Percentiles rank a stretch among this genome's conserved stretches.
Conservation (phyloP, 2,888 invertebrate genomes). For the Melangyna quadrimaculata region DNA sequence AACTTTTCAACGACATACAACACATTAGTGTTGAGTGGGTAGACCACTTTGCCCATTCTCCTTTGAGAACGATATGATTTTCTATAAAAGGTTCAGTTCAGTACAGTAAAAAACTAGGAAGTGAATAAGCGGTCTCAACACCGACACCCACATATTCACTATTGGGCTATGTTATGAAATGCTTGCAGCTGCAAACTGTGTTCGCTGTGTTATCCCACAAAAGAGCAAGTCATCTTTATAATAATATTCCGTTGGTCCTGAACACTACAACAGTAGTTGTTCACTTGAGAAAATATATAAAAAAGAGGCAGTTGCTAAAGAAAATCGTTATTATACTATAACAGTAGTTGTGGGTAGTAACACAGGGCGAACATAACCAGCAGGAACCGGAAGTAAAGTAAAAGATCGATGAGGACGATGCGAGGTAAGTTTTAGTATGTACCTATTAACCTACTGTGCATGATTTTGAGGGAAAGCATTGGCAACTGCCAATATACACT, state of each 20-base stretch:
- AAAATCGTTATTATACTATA: not conserved
- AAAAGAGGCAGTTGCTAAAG: slow-evolving; percentile 29
- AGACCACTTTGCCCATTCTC: too few relatives aligned
- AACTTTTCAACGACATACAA: too few relatives aligned
- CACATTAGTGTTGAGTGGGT: too few relatives aligned
- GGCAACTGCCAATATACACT: too few relatives aligned
- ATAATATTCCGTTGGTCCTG: slow-evolving; percentile 42
- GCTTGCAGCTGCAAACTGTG: not conserved
- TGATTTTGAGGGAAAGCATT: not conserved
- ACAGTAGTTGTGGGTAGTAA: not conserved
- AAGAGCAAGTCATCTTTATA: slow-evolving; percentile 65
- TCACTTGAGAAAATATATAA: slow-evolving; percentile 45
- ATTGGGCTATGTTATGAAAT: slow-evolving; percentile 9
- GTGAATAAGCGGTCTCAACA: slow-evolving; percentile 28
- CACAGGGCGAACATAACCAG: slow-evolving; percentile 29
- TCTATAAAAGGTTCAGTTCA: slow-evolving; percentile 41
- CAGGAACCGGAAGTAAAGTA: slow-evolving; percentile 58
- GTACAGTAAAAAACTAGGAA: slow-evolving; percentile 15
- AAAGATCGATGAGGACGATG: slow-evolving; percentile 42
- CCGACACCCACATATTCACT: slow-evolving; percentile 41
- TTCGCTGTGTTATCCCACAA: slow-evolving; percentile 37
- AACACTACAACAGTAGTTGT: slow-evolving; percentile 8
- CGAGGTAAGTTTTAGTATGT: not conserved
- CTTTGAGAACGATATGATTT: slow-evolving; percentile 60
- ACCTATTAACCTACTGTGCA: not conserved